Evolutionary conservation across 2,797 vertebrate genomes (phyloP).

Genomic region (Syngnathus rostellatus): DNA sequence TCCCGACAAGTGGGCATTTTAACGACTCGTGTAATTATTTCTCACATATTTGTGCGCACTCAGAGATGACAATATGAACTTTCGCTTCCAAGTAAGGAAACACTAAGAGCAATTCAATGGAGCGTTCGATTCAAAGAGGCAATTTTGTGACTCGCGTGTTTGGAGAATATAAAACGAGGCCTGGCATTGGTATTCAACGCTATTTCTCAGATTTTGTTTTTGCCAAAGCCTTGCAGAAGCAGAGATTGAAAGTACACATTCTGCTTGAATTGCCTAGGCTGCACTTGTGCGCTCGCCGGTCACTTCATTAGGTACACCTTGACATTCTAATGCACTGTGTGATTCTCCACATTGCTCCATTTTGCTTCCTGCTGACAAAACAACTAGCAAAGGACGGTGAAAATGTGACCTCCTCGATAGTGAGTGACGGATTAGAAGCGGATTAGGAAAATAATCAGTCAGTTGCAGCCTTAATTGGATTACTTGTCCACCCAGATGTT

Average conservation of each 20-base stretch:
- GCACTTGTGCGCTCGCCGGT: neutral
- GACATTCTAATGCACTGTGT: neutral
- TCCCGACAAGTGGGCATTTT: too few relatives aligned
- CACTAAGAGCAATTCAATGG: neutral
- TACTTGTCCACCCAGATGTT: slow-evolving; percentile 3
- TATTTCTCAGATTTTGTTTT: slow-evolving; percentile 10
- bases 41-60: neutral
- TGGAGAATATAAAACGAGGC: slow-evolving; percentile 32
- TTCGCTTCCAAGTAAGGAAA: neutral
- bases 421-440: slow-evolving; percentile 3
- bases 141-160: slow-evolving; percentile 18
- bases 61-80: neutral
- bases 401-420: neutral
- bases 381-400: neutral
- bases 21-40: neutral
- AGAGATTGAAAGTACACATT: neutral
- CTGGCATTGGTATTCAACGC: slow-evolving; percentile 35
- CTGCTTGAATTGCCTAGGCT: neutral
- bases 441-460: slow-evolving; percentile 4
- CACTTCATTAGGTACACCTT: neutral
- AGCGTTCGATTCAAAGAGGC: slow-evolving; percentile 11
- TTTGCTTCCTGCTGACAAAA: neutral
- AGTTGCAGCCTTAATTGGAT: slow-evolving; percentile 6
- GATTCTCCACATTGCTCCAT: neutral
- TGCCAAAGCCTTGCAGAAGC: slow-evolving; percentile 10